Evolutionary conservation across 2,888 invertebrate genomes (phyloP).

Genomic region (Microdon myrmicae): DNA sequence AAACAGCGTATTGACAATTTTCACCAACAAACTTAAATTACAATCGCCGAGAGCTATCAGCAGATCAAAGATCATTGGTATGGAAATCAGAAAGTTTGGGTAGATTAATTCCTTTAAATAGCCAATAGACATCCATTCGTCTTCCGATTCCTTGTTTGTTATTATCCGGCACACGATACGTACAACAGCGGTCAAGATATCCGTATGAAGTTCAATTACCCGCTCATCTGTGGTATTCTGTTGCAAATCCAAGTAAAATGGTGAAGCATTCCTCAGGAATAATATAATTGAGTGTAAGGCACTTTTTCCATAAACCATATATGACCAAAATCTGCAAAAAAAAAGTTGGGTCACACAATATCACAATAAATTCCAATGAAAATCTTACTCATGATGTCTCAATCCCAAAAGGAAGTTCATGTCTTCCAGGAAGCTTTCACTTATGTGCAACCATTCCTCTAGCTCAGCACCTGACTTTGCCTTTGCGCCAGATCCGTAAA

Average conservation of each 20-base stretch:
- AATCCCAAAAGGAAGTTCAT: constrained; percentile 76
- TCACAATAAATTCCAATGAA: background rate
- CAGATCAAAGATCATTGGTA: constrained; percentile 83
- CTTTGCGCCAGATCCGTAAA: constrained; percentile 65
- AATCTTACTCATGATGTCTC: constrained; percentile 70
- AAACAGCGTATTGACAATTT: constrained; percentile 76
- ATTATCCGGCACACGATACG: constrained; percentile 80
- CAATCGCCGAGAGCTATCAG: constrained; percentile 78
- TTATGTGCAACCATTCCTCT: constrained; percentile 76
- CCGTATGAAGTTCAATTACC: constrained; percentile 69
- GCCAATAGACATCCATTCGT: constrained; percentile 73
- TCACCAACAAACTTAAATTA: constrained; percentile 72
- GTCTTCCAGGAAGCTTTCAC: constrained; percentile 73
- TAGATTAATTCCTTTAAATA: constrained; percentile 79
- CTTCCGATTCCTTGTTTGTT: constrained; percentile 81
- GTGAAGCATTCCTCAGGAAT: constrained; percentile 79
- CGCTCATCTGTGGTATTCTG: constrained; percentile 65
- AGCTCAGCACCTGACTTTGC: constrained; percentile 70
- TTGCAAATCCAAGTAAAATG: constrained; percentile 73
- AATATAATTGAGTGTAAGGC: constrained; percentile 75
- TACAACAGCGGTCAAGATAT: constrained; percentile 75
- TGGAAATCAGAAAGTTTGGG: constrained; percentile 82
- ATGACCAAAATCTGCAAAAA: constrained; percentile 76
- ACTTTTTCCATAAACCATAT: constrained; percentile 73
- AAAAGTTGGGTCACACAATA: constrained; percentile 7